A percentile compares a stretch with the other conserved stretches of the same genome.
These are phyloP conservation scores for Morone saxatilis DNA, from an alignment of 2,113 vertebrate genomes.

Conservation along the genomic window DNA sequence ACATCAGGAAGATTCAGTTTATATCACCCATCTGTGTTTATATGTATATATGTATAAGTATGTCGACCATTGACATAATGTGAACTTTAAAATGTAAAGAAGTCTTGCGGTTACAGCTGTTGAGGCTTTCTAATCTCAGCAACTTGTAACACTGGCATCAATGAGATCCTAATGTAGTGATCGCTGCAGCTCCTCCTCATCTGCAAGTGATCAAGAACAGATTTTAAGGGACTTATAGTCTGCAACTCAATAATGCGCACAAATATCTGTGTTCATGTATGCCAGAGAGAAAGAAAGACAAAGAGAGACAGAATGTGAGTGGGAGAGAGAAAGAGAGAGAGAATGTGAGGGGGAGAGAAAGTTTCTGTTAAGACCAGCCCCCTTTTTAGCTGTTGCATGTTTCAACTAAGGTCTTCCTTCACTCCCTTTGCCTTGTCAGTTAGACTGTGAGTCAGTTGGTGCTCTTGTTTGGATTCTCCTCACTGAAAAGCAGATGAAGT, in stretches of 20 bases:
- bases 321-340: slow-evolving; percentile 1
- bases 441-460: slow-evolving; percentile 42
- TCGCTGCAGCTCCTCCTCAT: background rate
- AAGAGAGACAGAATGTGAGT: slow-evolving; percentile 10
- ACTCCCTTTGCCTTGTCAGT: slow-evolving; percentile 63
- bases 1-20: background rate
- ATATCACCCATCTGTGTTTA: background rate
- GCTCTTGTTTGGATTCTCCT: slow-evolving; percentile 64
- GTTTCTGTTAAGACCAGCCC: slow-evolving; percentile 62
- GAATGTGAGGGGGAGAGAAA: slow-evolving; percentile 6
- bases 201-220: background rate
- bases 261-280: background rate
- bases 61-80: background rate
- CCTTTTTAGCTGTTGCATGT: slow-evolving; percentile 64
- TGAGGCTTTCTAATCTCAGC: background rate
- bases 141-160: background rate
- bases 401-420: slow-evolving; percentile 56
- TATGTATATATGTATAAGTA: too few species aligned
- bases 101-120: background rate
- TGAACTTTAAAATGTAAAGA: slow-evolving; percentile 27
- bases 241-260: background rate
- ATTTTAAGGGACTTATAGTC: background rate
- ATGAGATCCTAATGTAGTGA: background rate
- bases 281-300: background rate
- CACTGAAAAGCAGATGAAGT: slow-evolving; percentile 53